Evolutionary conservation across 2,888 invertebrate genomes (phyloP), one percentile per base, ranked within the genome.

Genomic region (Argyra leucocephala): DNA sequence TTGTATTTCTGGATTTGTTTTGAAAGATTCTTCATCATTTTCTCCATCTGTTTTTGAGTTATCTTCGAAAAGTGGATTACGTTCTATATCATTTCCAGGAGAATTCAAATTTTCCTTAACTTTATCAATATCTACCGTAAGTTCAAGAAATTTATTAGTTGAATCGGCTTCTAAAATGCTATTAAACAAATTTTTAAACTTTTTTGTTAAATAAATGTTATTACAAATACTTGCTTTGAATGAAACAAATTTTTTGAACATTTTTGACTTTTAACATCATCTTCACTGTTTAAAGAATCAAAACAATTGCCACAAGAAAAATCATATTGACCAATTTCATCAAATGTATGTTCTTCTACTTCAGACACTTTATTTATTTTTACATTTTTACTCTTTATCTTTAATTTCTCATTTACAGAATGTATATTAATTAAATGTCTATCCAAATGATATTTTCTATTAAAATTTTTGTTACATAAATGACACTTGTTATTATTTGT

Each of bases 371-470:
- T 12, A 31, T 62, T 36, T 7, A 31, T 31, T 31, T 31, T 6
- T 6, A 31, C 12, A 4, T 31, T 31, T 31, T 31, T 31, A 31
- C 12, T 31, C 15, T 1, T 23, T 23, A 23, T 15, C 15, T 59
- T 22, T 66, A 63, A 64, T 60, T 31, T 61, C 22, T 63, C 58
- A 65, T 71, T 71, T 64, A 1, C 26, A 31, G 76, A 76, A 71
- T 84, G 83, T 1, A 81, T 70, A n/a, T 68, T 78, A 3, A 76
- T 72, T 73, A 81, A 74, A 70, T 84, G 84, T 2, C 83, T 75
- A 65, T 77, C 77, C 61, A 83, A 70, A 70, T 83, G 82, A 68
- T 81, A 80, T 1, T 77, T 74, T 0, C 82, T 75, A 4, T 78
- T 75, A 71, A 83, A 84, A 21, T 76, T 74, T 67, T 81, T 81